Base-by-base conservation (phyloP, 2,888 invertebrate genomes). In the Frankliniella intonsa region DNA sequence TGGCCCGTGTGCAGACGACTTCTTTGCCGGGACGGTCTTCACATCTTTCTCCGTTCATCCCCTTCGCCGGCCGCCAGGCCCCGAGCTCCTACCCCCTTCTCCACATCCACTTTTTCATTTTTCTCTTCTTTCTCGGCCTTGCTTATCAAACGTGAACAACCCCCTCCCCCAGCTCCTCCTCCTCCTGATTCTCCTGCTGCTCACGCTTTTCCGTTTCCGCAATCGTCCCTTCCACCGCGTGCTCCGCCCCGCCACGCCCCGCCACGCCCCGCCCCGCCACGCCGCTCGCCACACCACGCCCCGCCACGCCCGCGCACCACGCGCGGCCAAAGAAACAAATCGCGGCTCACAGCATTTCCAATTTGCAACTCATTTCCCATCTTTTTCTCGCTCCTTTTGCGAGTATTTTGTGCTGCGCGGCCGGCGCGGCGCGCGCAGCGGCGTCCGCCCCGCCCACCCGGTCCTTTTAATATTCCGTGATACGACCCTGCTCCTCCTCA, bases 381-480 rank as follows among this genome's bases (percentile, higher is more conserved):
- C 22, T 69, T 9, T 69, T 69, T 62, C 62, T 10, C 62, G 19
- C 62, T 1, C 62, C 62, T 17, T 17, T 62, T 17, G 62, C 62
- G 62, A 62, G 62, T 62, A 62, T 62, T 62, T 62, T 38, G 38
- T 38, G 38, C 62, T 62, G 19, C 14, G 14, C 62, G 62, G 62
- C 38, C 19, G 62, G 62, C 14, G 62, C 62, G 62, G 62, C 62
- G 62, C n/a, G 62, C 62, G n/a, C 17, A 17, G 12, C 12, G 62
- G n/a, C 62, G 62, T 5, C n/a, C 12, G 62, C 62, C n/a, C n/a
- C 62, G 62, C 62, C 62, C 62, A 22, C 69, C 12, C 22, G 69
- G 69, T 76, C 69, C 69, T 76, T 76, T 76, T 76, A 76, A 76
- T 76, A 76, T 76, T 76, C 69, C 25, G n/a, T 62, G 62, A 62